Evolutionary conservation across 1,140 invertebrate genomes (phyloP).

Genomic region (Drosophila guanche): DNA sequence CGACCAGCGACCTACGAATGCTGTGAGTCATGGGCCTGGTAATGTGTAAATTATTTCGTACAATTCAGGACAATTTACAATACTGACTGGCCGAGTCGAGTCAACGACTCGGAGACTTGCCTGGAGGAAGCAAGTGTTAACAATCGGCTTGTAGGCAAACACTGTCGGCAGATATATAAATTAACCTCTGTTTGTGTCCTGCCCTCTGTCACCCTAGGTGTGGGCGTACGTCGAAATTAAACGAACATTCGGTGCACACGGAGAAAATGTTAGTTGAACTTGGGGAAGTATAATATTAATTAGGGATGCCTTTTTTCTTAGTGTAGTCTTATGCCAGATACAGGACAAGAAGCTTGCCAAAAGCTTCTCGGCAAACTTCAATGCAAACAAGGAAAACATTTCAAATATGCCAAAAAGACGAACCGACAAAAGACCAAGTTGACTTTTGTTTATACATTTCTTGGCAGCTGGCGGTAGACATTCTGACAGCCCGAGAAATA

Average conservation of each 20-base stretch:
- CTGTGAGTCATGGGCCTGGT: constrained; percentile 70
- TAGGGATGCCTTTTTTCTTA: too few species aligned
- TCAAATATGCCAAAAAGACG: constrained; percentile 44
- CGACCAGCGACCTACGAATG: constrained; percentile 38
- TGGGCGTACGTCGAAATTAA: constrained; percentile 61
- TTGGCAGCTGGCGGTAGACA: constrained; percentile 4
- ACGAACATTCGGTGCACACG: constrained; percentile 12
- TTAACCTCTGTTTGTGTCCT: constrained; percentile 65
- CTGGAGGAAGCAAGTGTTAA: constrained; percentile 40
- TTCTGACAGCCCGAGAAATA: constrained; percentile 17
- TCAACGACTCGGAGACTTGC: constrained; percentile 38
- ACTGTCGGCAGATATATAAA: constrained; percentile 68
- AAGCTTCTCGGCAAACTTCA: constrained; percentile 8
- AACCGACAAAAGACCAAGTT: constrained; percentile 20
- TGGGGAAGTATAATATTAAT: too few species aligned
- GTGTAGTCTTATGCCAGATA: constrained; percentile 49
- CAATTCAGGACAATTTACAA: constrained; percentile 80
- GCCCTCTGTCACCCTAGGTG: background rate
- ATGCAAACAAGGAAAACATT: constrained; percentile 39
- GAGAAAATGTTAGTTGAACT: too few species aligned
- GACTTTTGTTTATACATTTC: constrained; percentile 35
- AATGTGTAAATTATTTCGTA: constrained; percentile 81
- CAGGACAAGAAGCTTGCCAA: constrained; percentile 23
- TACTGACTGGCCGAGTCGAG: constrained; percentile 38
- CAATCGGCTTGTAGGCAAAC: constrained; percentile 60